Base-by-base conservation (phyloP, 2,797 vertebrate genomes). In the Crossoptilon crossoptilon region DNA sequence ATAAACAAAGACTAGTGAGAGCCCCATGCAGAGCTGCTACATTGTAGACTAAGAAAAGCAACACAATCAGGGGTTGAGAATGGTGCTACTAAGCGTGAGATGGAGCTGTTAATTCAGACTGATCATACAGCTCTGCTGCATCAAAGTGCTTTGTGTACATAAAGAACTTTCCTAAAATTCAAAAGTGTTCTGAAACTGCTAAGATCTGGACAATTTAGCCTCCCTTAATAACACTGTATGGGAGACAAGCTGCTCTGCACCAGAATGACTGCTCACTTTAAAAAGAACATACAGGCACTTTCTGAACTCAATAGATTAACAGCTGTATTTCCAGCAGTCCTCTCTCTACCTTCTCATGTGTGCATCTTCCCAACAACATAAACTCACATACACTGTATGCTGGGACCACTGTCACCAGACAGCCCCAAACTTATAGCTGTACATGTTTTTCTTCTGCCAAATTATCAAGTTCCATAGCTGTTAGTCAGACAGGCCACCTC, bases 391-490 rank as follows among this genome's bases (percentile, higher is more conserved):
- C 0, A 2, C 24, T 33, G 10, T 16, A n/a, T 24, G 22, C 4
- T 46, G 35, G 56, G 39, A 82, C 31, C 48, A 44, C 37, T 19
- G 63, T 55, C 33, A 71, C 37, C 16, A 81, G 37, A 37, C n/a
- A 21, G 46, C 5, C 29, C 37, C 49, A 73, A 92, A 43, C 10
- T n/a, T 62, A 31, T 24, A 76, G 80, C 41, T 90, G 53, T 49
- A 84, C 83, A 53, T 70, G 22, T 1, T 2, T 14, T 59, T 76
- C 59, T 91, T 26, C 83, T 94, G 60, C 68, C 51, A 64, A 90
- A 87, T 84, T 79, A 88, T 49, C 77, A 27, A 91, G 94, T 96
- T 94, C 91, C 93, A 91, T n/a, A 64, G 74, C n/a, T 0, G 0
- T 76, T 90, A 49, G 67, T 91, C 87, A 90, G 55, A 72, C 48